Evolutionary conservation across 2,113 vertebrate species (phyloP).

Genomic region (Andinoacara biseriatus): DNA sequence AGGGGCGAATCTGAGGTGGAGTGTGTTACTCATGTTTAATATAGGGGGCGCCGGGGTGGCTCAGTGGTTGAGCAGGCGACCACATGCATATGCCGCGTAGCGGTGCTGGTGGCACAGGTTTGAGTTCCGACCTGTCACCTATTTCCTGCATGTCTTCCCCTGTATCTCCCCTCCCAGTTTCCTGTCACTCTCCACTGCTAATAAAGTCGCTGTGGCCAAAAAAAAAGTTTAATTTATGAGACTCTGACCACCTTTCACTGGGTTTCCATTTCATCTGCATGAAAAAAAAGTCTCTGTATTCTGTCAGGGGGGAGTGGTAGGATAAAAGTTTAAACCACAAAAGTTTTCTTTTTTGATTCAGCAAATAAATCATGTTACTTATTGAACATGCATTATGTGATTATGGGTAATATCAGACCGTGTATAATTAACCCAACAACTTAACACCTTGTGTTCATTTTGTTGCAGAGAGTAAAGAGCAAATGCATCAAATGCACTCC

Average conservation of each 20-base stretch:
- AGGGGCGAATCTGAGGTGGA: constrained; percentile 2
- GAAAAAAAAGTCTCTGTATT: neutral
- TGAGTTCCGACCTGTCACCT: too few relatives aligned
- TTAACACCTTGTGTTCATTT: constrained; percentile 20
- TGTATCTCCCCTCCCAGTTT: too few relatives aligned
- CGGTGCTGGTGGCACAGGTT: too few relatives aligned
- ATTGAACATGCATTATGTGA: neutral
- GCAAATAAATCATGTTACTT: neutral
- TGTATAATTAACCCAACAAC: neutral
- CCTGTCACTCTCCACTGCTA: too few relatives aligned
- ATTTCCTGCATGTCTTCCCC: too few relatives aligned
- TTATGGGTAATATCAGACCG: neutral
- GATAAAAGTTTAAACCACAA: neutral
- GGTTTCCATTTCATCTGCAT: constrained; percentile 8
- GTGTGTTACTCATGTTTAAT: constrained; percentile 1
- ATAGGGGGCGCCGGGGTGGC: too few relatives aligned
- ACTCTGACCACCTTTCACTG: neutral
- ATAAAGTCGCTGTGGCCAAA: too few relatives aligned
- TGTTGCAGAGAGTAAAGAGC: neutral
- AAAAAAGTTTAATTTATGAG: neutral
- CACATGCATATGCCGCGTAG: too few relatives aligned
- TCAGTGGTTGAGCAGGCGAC: too few relatives aligned
- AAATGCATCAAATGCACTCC: constrained; percentile 31
- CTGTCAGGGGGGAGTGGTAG: neutral
- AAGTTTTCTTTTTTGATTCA: neutral